Percentiles rank a stretch among this genome's conserved stretches.
These are phyloP conservation scores for Patiria pectinifera DNA, from an alignment of 53 echinoderm and acorn worm species.

Conservation along the genomic window DNA sequence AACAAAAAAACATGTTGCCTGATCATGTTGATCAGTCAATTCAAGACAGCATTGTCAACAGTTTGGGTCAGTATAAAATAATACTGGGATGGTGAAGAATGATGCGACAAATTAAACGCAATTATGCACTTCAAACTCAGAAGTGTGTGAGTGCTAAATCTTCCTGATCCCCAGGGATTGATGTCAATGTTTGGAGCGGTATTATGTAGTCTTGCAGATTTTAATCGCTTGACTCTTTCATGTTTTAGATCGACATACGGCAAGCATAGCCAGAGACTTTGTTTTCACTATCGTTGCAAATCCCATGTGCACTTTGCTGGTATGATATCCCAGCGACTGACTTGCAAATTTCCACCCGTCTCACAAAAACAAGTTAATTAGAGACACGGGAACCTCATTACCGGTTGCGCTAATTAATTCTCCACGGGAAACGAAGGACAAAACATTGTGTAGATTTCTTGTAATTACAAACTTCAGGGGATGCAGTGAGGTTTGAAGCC, in stretches of 20 bases:
- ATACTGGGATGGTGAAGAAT: no score
- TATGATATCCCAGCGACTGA: neutral
- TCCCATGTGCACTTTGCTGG: neutral
- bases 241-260: constrained; percentile 29
- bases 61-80: no score
- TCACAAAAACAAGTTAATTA: constrained; percentile 32
- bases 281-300: neutral
- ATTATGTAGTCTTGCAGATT: neutral
- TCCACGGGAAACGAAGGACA: neutral
- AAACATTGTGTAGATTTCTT: constrained; percentile 1
- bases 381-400: constrained; percentile 35
- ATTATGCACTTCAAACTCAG: no score
- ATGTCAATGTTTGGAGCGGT: neutral
- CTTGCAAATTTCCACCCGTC: neutral
- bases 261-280: neutral
- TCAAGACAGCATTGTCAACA: no score
- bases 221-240: neutral
- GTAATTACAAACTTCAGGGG: neutral
- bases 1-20: no score
- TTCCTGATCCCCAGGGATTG: neutral
- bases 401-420: constrained; percentile 21
- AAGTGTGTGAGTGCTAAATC: no score
- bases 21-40: no score
- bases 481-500: neutral
- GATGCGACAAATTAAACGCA: no score